Conservation (phyloP, 2,113 vertebrate species). For the Leuciscus idus region DNA sequence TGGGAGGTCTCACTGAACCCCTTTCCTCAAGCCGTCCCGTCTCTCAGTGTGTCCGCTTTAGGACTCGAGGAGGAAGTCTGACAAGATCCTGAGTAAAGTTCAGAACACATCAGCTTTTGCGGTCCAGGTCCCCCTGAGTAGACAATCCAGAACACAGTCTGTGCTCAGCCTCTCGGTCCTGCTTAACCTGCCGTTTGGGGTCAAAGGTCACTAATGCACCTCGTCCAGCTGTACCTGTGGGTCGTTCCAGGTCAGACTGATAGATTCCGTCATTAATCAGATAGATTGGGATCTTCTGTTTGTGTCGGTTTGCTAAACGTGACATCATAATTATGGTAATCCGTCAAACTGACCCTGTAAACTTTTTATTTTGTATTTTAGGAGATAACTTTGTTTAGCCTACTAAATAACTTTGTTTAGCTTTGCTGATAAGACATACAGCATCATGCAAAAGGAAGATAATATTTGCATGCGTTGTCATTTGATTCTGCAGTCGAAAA, state of each 20-base stretch:
- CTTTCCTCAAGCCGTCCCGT: not conserved
- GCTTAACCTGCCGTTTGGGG: not conserved
- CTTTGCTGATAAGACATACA: too few species aligned
- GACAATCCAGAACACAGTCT: not conserved
- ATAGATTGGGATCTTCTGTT: conserved; percentile 16
- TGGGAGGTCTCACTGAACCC: not conserved
- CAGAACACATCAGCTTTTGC: not conserved
- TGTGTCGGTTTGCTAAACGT: not conserved
- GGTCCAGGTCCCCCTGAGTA: not conserved
- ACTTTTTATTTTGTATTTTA: not conserved
- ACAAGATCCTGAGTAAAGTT: not conserved
- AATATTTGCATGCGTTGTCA: not conserved
- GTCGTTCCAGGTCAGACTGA: not conserved
- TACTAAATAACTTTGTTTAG: not conserved
- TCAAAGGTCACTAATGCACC: conserved; percentile 23
- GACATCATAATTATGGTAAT: not conserved
- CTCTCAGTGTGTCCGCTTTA: not conserved
- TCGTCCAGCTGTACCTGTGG: not conserved
- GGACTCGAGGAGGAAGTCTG: conserved; percentile 13
- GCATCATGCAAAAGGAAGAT: not conserved
- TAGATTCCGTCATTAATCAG: not conserved
- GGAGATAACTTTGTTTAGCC: not conserved
- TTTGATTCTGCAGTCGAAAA: not conserved
- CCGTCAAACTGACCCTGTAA: not conserved
- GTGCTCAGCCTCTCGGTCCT: not conserved